Evolutionary conservation across 2,113 vertebrate genomes (phyloP).

Genomic region (Seriola dumerili): DNA sequence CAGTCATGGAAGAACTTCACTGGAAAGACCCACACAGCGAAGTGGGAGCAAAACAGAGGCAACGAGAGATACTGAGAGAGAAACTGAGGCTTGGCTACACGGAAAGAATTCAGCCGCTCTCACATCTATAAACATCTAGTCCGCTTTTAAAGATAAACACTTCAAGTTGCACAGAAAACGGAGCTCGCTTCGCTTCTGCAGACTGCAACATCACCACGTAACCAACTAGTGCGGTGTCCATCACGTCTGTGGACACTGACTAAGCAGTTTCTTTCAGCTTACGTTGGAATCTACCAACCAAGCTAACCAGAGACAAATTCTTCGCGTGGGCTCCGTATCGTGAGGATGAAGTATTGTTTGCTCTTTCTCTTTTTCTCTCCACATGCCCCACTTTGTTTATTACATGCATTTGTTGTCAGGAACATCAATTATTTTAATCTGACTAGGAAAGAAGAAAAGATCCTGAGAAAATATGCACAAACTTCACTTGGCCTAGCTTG

Average conservation of each 20-base stretch:
- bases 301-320: neutral
- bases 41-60: conserved; percentile 20
- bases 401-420: too few species aligned
- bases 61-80: conserved; percentile 12
- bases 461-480: neutral
- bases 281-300: neutral
- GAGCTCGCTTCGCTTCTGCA: conserved; percentile 21
- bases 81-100: neutral
- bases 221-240: neutral
- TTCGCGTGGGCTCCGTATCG: neutral
- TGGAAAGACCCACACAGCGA: conserved; percentile 12
- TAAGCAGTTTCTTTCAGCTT: neutral
- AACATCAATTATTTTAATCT: too few species aligned
- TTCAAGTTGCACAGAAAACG: conserved; percentile 50
- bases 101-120: conserved; percentile 55
- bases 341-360: neutral
- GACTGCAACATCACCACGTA: neutral
- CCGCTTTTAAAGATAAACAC: conserved; percentile 65
- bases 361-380: neutral
- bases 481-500: neutral
- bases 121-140: conserved; percentile 63
- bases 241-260: conserved; percentile 3
- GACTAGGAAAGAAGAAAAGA: neutral
- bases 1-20: neutral
- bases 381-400: neutral